Evolutionary conservation across 1,140 invertebrate species (phyloP).

Genomic region (Saccostrea glomerata): DNA sequence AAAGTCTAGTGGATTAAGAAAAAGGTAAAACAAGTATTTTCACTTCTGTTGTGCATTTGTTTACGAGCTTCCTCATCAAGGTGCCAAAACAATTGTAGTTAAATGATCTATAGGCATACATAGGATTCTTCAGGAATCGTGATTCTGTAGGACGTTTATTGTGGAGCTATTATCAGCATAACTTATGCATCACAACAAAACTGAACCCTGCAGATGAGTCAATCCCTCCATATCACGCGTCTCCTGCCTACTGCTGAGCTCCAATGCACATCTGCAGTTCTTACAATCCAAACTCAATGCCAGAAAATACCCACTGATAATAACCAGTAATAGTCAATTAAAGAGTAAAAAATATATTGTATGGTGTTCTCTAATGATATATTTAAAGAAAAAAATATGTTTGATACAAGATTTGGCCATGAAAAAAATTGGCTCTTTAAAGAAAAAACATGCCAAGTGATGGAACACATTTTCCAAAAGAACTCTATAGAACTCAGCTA

Average conservation of each 20-base stretch:
- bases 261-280: conserved; percentile 11
- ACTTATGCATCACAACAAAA: conserved; percentile 28
- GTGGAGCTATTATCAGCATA: conserved; percentile 31
- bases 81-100: conserved; percentile 33
- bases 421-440: neutral
- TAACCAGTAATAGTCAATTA: conserved; percentile 15
- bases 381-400: neutral
- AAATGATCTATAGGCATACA: conserved; percentile 32
- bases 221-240: conserved; percentile 1
- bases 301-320: conserved; percentile 19
- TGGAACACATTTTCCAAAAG: neutral
- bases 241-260: neutral
- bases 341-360: neutral
- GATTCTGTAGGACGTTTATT: conserved; percentile 17
- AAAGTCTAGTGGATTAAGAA: neutral
- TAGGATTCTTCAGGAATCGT: conserved; percentile 19
- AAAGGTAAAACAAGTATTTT: conserved; percentile 6
- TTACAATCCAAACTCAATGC: conserved; percentile 1
- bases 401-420: neutral
- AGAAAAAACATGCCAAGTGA: neutral
- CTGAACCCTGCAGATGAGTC: conserved; percentile 10
- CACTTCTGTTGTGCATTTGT: neutral
- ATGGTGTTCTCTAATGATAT: neutral
- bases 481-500: neutral
- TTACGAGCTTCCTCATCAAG: neutral